Evolutionary conservation across 2,113 vertebrate genomes (phyloP), one percentile per base, ranked within the genome.

Genomic region (Heterotilapia buettikoferi): DNA sequence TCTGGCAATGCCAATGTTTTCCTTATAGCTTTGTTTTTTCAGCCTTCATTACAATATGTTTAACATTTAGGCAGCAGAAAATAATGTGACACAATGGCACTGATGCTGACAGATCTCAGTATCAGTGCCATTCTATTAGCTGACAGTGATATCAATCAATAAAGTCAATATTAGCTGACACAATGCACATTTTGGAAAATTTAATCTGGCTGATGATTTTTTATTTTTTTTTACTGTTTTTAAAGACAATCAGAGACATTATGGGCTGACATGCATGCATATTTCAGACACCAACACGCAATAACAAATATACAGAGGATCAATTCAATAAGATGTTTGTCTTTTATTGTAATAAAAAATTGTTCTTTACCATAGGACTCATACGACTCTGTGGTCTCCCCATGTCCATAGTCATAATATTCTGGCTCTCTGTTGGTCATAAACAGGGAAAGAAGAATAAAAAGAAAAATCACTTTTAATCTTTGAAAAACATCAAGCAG

Each of bases 361-460:
- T 24, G 10, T 9, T 19, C 24, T 95, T 94, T 96, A 99, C 99
- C 98, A 88, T 99, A 99, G 80, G 97, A 97, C 92, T 99, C 99
- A 54, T 99, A 99, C 3, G 98, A 97, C 91, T 99, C 98, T 91
- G 98, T 97, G 86, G 97, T 96, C 88, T 99, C 99, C 90, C 99
- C 98, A 7, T 99, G 99, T 96, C 98, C 98, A 87, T 99, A 99
- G 95, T 99, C 98, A 86, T 99, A 99, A 96, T 99, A 99, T 94
- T 99, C 98, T 90, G 98, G 97, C 68, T 99, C 98, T 95, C 98
- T 99, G 95, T 53, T 71, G 76, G 89, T 84, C 61, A 80, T 53
- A 90, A 68, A 91, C 36, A 78, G 4, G n/a, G 9, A 52, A 38
- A 73, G 24, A 26, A 9, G 53, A 59, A 19, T 14, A 47, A 73